Evolutionary conservation across 2,888 invertebrate genomes (phyloP), one percentile per base, ranked within the genome.

Genomic region (Melikaiella ostensackeni): DNA sequence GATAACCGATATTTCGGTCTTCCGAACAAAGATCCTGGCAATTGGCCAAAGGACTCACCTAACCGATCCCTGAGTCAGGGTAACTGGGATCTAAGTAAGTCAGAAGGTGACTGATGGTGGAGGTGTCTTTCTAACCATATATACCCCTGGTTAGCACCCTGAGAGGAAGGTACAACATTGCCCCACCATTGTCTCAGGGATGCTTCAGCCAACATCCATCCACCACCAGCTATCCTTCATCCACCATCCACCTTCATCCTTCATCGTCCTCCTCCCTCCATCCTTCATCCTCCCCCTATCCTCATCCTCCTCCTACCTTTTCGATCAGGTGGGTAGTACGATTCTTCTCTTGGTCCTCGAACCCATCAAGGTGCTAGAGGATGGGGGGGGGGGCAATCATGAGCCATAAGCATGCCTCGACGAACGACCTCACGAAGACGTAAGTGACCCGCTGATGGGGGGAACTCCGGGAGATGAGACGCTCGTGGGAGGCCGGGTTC

Each of bases 31-130:
- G 27, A n/a, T 70, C 46, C 46, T 70, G 66, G 16, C 46, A 70
- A 30, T 62, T 57, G 74, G 75, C 27, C 63, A 46, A 62, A 63
- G 70, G 81, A 89, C 89, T 89, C 87, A 89, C 89, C 89, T 83
- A 85, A 84, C 83, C 86, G 86, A 87, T 87, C 83, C 85, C 84
- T 84, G 81, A 83, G 80, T 77, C 83, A 84, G 85, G 84, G 84
- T 80, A 86, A 86, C 85, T 86, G 84, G 84, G 84, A 85, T 83
- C 85, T 84, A 85, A 87, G 84, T 85, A 89, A 90, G 89, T 86
- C 89, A 87, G 88, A 81, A 85, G 87, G 86, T 89, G 89, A 90
- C 90, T 90, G 90, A 88, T 88, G 88, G 85, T 86, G 85, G 86
- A 88, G 86, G 86, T 88, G 85, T 88, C 84, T 83, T 86, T 81